These are phyloP conservation scores for Trachymyrmex septentrionalis DNA, from an alignment of 1,140 invertebrate genomes.

Conservation along the genomic window DNA sequence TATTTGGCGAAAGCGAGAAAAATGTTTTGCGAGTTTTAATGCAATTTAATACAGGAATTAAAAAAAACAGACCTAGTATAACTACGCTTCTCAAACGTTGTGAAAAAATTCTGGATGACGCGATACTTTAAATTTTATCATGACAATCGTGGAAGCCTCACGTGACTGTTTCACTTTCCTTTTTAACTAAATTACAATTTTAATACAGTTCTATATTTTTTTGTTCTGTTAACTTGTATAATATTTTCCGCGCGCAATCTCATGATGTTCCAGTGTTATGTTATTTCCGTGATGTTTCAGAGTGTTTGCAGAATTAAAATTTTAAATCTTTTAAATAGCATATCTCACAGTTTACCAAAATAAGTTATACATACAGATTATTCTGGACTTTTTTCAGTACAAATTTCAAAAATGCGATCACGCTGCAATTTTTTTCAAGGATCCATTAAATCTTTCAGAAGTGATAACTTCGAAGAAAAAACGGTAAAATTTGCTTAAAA, in stretches of 20 bases:
- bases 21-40: too few species aligned
- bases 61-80: too few species aligned
- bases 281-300: not conserved
- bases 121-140: not conserved
- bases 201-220: not conserved
- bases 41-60: too few species aligned
- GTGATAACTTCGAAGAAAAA: not conserved
- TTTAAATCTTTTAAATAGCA: constrained; percentile 14
- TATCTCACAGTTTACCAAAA: not conserved
- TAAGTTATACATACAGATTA: constrained; percentile 2
- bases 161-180: not conserved
- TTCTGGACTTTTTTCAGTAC: not conserved
- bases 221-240: not conserved
- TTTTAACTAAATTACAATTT: constrained; percentile 14
- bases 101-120: not conserved
- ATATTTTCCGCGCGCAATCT: constrained; percentile 20
- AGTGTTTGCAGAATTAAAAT: constrained; percentile 26
- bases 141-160: not conserved
- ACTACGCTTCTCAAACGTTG: not conserved
- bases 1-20: too few species aligned
- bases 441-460: not conserved
- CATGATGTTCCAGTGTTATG: constrained; percentile 1
- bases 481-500: not conserved
- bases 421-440: not conserved
- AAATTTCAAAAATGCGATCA: not conserved